Evolutionary conservation across 1,140 invertebrate genomes (phyloP), one percentile per base, ranked within the genome.

Genomic region (Vanessa atalanta): DNA sequence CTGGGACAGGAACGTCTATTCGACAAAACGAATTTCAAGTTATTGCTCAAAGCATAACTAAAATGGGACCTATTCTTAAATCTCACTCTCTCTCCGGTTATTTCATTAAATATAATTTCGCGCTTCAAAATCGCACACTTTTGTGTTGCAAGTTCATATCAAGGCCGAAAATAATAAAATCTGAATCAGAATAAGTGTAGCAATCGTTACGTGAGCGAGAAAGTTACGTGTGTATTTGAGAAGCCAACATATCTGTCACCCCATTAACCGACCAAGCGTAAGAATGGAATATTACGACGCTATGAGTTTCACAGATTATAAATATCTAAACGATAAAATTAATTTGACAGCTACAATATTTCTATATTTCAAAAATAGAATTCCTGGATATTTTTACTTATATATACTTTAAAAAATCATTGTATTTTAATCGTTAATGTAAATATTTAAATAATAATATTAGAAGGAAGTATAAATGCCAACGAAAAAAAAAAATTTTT

Each of bases 121-220:
- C 79, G 76, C 68, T 78, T 78, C 60, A 76, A 55, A 80, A 72
- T 83, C 81, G 83, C 73, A 75, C 70, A 79, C 73, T 84, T 83
- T 57, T 84, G 73, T 83, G 79, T 78, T 76, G 68, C 78, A 77
- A 83, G 84, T 80, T 55, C 77, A 78, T 82, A 83, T 79, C 86
- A 88, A 88, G 86, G 86, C 78, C 82, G 69, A 65, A 57, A 57
- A 23, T 79, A 81, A 61, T 77, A 80, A 82, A 83, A 79, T 80
- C 79, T 75, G 80, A 82, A 80, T 83, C 74, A 78, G 75, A 74
- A 67, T 80, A 84, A 84, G 79, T 85, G 76, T 78, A 75, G 83
- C 82, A 83, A 86, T 72, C 37, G 72, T 88, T 87, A 82, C 82
- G 81, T 85, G 85, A 86, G 67, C 37, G 83, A 80, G 82, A 88